Evolutionary conservation across 2,113 vertebrate species (phyloP).

Genomic region (Tupaia tana): DNA sequence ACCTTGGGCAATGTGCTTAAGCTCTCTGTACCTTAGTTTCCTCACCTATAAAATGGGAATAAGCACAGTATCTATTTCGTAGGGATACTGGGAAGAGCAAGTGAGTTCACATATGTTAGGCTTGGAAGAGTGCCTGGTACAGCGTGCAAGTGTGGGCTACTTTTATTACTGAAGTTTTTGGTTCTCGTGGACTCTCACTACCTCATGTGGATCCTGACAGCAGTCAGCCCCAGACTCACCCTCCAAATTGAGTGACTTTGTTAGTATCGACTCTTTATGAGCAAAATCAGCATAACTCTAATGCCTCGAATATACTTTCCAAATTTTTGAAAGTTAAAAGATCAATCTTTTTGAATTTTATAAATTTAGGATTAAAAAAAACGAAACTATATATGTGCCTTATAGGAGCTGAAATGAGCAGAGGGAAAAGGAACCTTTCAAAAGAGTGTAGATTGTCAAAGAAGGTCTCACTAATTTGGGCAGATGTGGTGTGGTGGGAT

Average conservation of each 20-base stretch:
- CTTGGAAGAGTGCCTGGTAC: neutral
- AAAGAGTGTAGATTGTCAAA: neutral
- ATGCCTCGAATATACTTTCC: neutral
- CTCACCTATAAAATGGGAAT: neutral
- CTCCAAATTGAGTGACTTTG: neutral
- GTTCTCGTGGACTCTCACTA: neutral
- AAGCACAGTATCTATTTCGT: neutral
- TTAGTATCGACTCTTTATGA: neutral
- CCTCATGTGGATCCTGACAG: neutral
- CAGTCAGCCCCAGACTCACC: neutral
- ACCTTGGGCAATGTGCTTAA: neutral
- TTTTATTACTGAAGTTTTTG: neutral
- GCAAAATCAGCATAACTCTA: neutral
- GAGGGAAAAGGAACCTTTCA: neutral
- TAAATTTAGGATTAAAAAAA: neutral
- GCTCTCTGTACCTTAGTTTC: neutral
- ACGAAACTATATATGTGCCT: neutral
- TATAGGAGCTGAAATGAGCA: neutral
- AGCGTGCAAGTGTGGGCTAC: neutral
- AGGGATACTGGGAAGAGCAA: neutral
- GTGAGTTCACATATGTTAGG: neutral
- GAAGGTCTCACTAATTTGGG: neutral
- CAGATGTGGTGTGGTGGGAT: no score
- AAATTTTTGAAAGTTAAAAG: constrained; percentile 31
- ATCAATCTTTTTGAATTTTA: constrained; percentile 37